A percentile compares a stretch with the other conserved stretches of the same genome.
Evolutionary conservation across 2,113 vertebrate genomes (phyloP).

Genomic region (Rhegmatorhina hoffmannsi): DNA sequence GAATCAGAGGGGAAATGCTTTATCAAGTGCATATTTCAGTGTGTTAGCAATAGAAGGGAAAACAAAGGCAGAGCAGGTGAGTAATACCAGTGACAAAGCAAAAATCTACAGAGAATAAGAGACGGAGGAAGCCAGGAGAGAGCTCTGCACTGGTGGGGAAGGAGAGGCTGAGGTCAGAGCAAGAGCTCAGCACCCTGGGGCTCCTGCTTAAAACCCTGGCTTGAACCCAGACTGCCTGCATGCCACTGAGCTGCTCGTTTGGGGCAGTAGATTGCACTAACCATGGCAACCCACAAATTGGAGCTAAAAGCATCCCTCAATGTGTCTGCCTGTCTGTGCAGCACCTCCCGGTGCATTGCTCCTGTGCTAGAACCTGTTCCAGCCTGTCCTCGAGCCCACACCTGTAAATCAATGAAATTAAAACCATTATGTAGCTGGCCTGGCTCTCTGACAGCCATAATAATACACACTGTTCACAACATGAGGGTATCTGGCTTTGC

Average conservation of each 20-base stretch:
- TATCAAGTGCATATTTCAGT: background rate
- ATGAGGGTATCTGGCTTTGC: rapidly evolving
- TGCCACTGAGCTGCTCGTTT: background rate
- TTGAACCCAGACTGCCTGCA: background rate
- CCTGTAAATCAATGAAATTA: background rate
- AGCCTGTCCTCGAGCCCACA: background rate
- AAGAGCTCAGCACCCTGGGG: rapidly evolving
- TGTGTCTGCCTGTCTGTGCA: background rate
- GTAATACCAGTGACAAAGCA: conserved; percentile 8
- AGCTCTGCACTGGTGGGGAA: background rate
- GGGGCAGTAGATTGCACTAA: background rate
- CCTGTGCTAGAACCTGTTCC: background rate
- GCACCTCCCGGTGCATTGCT: background rate
- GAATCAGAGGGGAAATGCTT: background rate
- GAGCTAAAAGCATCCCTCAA: background rate
- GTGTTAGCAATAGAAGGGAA: background rate
- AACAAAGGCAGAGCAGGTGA: conserved; percentile 50
- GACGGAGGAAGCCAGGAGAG: background rate
- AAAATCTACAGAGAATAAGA: background rate
- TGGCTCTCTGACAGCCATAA: background rate
- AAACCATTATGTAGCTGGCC: background rate
- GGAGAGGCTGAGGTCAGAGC: background rate
- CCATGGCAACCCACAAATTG: background rate
- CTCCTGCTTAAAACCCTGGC: background rate
- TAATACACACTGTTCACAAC: background rate